Conservation (phyloP, 53 echinoderm and acorn worm species). For the Temnopleurus reevesii region DNA sequence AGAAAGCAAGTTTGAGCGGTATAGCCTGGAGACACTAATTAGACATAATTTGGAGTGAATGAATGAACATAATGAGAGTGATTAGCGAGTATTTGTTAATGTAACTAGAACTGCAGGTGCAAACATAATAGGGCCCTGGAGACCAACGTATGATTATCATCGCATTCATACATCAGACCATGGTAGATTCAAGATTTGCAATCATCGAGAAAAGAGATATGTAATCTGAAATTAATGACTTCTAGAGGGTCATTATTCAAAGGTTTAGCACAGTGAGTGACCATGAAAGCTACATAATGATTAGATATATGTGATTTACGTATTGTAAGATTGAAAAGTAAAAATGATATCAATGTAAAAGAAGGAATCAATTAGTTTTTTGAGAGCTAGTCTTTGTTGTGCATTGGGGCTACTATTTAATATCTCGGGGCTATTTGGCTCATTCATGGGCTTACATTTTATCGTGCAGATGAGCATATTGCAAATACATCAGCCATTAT, state of each 20-base stretch:
- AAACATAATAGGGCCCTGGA: constrained; percentile 7
- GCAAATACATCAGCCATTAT: too few relatives aligned
- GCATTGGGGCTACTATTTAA: too few relatives aligned
- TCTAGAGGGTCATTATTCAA: not conserved
- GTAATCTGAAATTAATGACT: not conserved
- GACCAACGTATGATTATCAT: constrained; percentile 20
- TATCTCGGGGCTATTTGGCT: too few relatives aligned
- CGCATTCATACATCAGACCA: not conserved
- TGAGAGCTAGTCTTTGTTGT: too few relatives aligned
- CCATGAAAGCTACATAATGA: not conserved
- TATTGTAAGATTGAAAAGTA: too few relatives aligned
- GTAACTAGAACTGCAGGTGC: constrained; percentile 35
- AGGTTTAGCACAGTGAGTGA: not conserved
- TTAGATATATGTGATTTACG: too few relatives aligned
- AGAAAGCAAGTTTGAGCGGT: not conserved
- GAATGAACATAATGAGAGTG: not conserved
- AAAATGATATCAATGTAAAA: too few relatives aligned
- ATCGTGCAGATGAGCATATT: too few relatives aligned
- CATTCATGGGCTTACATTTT: too few relatives aligned
- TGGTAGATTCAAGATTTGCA: not conserved
- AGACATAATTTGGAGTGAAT: constrained; percentile 46
- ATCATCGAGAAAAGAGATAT: not conserved
- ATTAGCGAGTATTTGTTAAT: constrained; percentile 3
- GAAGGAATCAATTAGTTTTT: too few relatives aligned
- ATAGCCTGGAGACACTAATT: constrained; percentile 36